Conservation (phyloP, 2,113 vertebrate species). For the Xiphophorus hellerii region DNA sequence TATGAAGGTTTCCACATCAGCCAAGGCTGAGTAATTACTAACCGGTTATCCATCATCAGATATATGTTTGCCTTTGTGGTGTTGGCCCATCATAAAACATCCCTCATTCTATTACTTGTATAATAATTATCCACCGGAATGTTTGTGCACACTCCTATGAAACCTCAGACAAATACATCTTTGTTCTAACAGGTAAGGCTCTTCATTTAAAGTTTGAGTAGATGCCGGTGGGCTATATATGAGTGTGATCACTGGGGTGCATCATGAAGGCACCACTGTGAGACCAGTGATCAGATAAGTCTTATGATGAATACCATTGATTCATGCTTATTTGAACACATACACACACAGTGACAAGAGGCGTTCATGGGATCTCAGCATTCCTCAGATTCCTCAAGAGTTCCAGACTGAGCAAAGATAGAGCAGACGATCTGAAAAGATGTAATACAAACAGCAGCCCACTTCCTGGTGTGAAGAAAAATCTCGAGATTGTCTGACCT, state of each 20-base stretch:
- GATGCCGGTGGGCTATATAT: not conserved
- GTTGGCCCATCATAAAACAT: constrained; percentile 34
- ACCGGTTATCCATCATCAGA: constrained; percentile 38
- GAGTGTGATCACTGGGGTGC: constrained; percentile 20
- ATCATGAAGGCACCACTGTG: constrained; percentile 38
- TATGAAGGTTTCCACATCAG: constrained; percentile 27
- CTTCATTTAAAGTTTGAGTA: constrained; percentile 4
- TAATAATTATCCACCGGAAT: constrained; percentile 40
- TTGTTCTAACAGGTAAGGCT: constrained; percentile 33
- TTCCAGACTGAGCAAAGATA: constrained; percentile 55
- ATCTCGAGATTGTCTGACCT: constrained; percentile 41
- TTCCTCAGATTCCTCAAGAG: constrained; percentile 69
- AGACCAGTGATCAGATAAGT: constrained; percentile 55
- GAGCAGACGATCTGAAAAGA: constrained; percentile 42
- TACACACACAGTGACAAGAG: constrained; percentile 35
- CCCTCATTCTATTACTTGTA: constrained; percentile 26
- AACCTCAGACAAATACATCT: constrained; percentile 29
- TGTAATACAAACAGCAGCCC: constrained; percentile 50
- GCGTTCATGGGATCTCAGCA: constrained; percentile 56
- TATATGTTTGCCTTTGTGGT: constrained; percentile 31
- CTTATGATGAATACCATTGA: constrained; percentile 48
- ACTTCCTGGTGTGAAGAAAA: constrained; percentile 44
- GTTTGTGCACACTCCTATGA: constrained; percentile 34
- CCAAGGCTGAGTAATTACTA: constrained; percentile 24
- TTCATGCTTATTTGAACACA: constrained; percentile 56